Evolutionary conservation across 2,888 invertebrate species (phyloP).

Genomic region (Drosophila koepferae): DNA sequence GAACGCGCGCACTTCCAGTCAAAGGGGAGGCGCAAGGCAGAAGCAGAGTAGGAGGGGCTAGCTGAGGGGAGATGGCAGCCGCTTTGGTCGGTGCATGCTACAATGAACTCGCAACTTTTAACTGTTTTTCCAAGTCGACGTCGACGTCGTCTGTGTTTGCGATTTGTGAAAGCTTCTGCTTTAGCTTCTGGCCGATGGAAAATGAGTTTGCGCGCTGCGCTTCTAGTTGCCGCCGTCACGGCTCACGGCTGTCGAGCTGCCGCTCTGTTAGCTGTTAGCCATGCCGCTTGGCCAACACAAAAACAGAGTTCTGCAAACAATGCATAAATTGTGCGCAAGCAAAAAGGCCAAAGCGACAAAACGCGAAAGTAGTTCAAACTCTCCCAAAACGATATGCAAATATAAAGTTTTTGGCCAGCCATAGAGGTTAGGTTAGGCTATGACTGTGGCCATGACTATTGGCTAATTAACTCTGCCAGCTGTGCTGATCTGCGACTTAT

Average conservation of each 20-base stretch:
- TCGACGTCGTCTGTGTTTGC: slow-evolving; percentile 57
- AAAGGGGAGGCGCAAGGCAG: not conserved
- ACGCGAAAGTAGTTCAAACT: slow-evolving; percentile 72
- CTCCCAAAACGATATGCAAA: slow-evolving; percentile 48
- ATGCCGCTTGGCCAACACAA: slow-evolving; percentile 50
- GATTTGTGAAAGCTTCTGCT: slow-evolving; percentile 68
- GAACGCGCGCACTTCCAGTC: slow-evolving; percentile 35
- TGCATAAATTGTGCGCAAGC: slow-evolving; percentile 71
- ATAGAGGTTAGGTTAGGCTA: not conserved
- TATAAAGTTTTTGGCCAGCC: slow-evolving; percentile 3
- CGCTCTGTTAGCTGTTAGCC: slow-evolving; percentile 40
- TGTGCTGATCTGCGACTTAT: slow-evolving; percentile 22
- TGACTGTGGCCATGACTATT: not conserved
- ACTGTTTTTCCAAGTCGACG: slow-evolving; percentile 62
- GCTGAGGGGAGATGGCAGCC: slow-evolving; percentile 29
- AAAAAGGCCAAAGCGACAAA: slow-evolving; percentile 64
- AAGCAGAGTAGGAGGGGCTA: not conserved
- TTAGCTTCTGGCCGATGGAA: slow-evolving; percentile 42
- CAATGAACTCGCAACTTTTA: slow-evolving; percentile 81
- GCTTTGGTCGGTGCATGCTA: slow-evolving; percentile 66
- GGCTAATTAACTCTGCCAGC: slow-evolving; percentile 38
- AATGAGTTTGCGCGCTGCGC: slow-evolving; percentile 60
- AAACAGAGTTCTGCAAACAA: slow-evolving; percentile 64
- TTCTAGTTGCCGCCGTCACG: slow-evolving; percentile 57
- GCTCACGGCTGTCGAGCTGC: slow-evolving; percentile 20